Conservation (phyloP, 2,113 vertebrate genomes). For the Podarcis raffonei region DNA sequence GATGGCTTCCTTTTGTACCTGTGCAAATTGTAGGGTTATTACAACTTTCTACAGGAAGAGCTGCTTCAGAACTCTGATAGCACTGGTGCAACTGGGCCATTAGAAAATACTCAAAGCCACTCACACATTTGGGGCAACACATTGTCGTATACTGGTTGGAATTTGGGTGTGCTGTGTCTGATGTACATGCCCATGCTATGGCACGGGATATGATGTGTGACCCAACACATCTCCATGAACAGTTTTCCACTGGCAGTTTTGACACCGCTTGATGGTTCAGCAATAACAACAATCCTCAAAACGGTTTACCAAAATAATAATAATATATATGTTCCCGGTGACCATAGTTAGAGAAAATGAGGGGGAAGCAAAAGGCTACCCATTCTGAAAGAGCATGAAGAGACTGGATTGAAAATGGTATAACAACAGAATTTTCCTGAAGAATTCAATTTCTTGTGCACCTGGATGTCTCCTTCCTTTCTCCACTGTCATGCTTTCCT, state of each 20-base stretch:
- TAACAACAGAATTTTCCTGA: too few species aligned
- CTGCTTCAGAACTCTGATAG: background rate
- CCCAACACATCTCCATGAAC: too few species aligned
- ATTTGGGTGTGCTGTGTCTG: background rate
- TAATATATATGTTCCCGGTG: background rate
- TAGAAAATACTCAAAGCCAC: too few species aligned
- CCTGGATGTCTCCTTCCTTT: background rate
- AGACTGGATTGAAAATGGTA: background rate
- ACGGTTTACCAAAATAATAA: too few species aligned
- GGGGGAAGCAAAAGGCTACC: background rate
- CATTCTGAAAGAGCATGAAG: background rate
- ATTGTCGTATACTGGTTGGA: background rate
- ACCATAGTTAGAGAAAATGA: background rate
- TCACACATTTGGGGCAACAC: background rate
- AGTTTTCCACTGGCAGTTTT: too few species aligned
- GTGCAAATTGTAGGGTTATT: slow-evolving; percentile 23
- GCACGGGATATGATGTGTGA: too few species aligned
- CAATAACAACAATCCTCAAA: too few species aligned
- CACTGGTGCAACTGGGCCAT: background rate
- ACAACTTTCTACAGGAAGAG: background rate
- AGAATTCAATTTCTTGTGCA: background rate
- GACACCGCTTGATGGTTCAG: too few species aligned
- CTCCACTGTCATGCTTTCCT: background rate
- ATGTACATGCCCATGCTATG: background rate
- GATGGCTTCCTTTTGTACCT: background rate